Evolutionary conservation across 2,888 invertebrate species (phyloP).

Genomic region (Andricus curvator): DNA sequence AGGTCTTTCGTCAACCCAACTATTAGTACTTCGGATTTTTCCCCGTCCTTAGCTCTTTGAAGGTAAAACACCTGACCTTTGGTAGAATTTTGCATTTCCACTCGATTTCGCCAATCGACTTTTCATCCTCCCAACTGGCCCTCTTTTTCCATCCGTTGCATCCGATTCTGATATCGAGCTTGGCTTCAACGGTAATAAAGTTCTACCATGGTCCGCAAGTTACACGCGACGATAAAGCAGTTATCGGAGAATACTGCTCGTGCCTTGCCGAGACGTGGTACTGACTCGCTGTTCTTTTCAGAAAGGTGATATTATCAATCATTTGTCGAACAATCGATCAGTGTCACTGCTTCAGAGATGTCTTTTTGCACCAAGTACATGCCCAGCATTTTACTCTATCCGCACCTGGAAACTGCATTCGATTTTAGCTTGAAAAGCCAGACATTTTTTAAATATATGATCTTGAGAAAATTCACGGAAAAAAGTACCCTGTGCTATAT

Average conservation of each 20-base stretch:
- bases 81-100: constrained; percentile 11
- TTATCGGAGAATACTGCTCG: constrained; percentile 53
- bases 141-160: constrained; percentile 4
- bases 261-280: constrained; percentile 49
- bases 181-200: constrained; percentile 50
- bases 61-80: not conserved
- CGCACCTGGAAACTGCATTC: not conserved
- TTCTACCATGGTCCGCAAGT: constrained; percentile 45
- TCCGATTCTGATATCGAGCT: constrained; percentile 49
- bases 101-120: constrained; percentile 26
- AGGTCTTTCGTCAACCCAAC: not conserved
- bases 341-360: constrained; percentile 12
- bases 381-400: not conserved
- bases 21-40: not conserved
- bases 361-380: not conserved
- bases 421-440: not conserved
- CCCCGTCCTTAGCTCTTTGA: not conserved
- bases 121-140: not conserved
- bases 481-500: too few species aligned
- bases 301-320: constrained; percentile 44
- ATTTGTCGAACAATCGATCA: constrained; percentile 43
- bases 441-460: not conserved
- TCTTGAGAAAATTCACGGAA: not conserved
- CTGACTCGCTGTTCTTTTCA: constrained; percentile 29
- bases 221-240: constrained; percentile 47